Conservation (phyloP, 2,888 invertebrate species). For the Lepas anatifera region DNA sequence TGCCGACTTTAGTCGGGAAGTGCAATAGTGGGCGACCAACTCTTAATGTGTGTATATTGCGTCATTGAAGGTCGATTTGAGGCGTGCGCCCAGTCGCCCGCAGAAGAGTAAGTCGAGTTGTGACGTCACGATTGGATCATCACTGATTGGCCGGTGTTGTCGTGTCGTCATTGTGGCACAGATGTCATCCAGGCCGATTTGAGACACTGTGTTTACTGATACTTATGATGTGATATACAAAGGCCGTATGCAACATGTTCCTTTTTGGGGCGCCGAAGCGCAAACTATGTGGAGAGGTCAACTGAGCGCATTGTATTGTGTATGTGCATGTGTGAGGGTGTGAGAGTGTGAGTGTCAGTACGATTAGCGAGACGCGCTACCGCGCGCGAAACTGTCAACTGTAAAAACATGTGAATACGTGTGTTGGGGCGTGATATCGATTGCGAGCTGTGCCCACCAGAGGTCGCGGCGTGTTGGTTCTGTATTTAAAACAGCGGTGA, state of each 20-base stretch:
- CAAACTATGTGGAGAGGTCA: too few relatives aligned
- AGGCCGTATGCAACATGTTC: conserved; percentile 7
- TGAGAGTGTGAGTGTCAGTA: not conserved
- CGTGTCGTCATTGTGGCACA: too few relatives aligned
- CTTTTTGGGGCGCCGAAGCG: not conserved
- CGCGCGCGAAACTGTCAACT: too few relatives aligned
- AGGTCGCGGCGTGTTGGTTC: not conserved
- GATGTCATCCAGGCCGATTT: too few relatives aligned
- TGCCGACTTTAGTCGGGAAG: not conserved
- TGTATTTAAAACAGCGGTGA: not conserved
- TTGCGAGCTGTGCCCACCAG: not conserved
- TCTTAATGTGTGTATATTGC: not conserved
- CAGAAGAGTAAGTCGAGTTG: too few relatives aligned
- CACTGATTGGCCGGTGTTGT: too few relatives aligned
- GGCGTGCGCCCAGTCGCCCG: too few relatives aligned
- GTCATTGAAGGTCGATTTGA: too few relatives aligned
- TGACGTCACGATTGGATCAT: too few relatives aligned
- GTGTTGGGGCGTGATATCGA: not conserved
- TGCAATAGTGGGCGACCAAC: conserved; percentile 8
- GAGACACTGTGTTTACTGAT: too few relatives aligned
- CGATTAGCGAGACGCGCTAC: too few relatives aligned
- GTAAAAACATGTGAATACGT: too few relatives aligned
- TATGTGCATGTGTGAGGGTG: not conserved
- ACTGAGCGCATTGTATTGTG: not conserved
- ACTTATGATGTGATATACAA: conserved; percentile 9